These are phyloP conservation scores for Drosophila kuntzei DNA, from an alignment of 2,888 invertebrate genomes.

Conservation along the genomic window DNA sequence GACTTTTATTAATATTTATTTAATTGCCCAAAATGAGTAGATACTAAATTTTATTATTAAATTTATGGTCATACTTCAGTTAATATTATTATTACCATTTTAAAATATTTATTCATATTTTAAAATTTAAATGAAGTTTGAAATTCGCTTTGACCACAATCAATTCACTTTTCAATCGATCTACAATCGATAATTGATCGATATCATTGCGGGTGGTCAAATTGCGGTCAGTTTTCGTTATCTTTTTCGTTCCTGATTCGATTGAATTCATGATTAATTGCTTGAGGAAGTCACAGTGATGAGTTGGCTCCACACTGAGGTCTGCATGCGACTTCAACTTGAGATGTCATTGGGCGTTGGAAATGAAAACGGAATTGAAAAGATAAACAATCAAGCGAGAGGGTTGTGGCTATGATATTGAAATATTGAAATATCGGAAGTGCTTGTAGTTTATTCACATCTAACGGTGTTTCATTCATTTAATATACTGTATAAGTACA, in stretches of 20 bases:
- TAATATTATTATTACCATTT: too few species aligned
- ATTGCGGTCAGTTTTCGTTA: not conserved
- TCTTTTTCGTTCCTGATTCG: conserved; percentile 7
- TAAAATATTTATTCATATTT: too few species aligned
- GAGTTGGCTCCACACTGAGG: conserved; percentile 35
- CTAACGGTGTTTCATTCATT: conserved; percentile 64
- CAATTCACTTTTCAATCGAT: not conserved
- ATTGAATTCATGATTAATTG: conserved; percentile 56
- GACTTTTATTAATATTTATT: not conserved
- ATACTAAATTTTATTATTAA: too few species aligned
- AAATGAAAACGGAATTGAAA: conserved; percentile 49
- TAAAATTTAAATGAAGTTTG: too few species aligned
- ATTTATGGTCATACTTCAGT: too few species aligned
- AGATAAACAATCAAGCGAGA: conserved; percentile 38
- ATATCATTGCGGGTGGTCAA: conserved; percentile 10
- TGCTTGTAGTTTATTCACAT: conserved; percentile 67
- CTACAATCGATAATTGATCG: conserved; percentile 2
- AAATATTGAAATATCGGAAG: conserved; percentile 56
- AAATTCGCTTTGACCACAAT: too few species aligned
- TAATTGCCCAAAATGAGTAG: too few species aligned
- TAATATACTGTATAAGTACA: conserved; percentile 13
- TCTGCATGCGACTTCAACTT: conserved; percentile 4
- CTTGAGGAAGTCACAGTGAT: conserved; percentile 63
- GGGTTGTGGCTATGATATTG: conserved; percentile 25
- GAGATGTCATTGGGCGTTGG: conserved; percentile 59